Evolutionary conservation across 2,888 invertebrate species (phyloP).

Genomic region (Ophion slaviceki): DNA sequence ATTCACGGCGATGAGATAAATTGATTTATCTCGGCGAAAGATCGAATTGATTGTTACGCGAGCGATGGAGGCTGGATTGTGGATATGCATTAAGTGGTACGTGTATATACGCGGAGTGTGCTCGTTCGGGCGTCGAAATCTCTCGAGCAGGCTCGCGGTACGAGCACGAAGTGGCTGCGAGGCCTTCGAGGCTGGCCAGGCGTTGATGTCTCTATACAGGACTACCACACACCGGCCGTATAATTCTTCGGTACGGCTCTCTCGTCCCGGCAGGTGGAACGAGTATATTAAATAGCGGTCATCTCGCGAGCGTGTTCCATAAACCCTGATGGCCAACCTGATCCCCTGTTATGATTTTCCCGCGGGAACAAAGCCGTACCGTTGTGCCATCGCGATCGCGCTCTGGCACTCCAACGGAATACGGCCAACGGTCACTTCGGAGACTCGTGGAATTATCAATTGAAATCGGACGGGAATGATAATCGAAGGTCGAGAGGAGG

Average conservation of each 20-base stretch:
- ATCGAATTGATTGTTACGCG: conserved; percentile 3
- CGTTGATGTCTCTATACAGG: conserved; percentile 77
- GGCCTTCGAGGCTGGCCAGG: conserved; percentile 62
- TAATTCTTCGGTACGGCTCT: conserved; percentile 40
- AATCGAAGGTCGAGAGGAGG: background rate
- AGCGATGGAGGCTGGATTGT: conserved; percentile 2
- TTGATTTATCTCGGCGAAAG: background rate
- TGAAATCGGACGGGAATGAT: background rate
- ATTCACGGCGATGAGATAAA: conserved; percentile 1
- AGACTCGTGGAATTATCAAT: background rate
- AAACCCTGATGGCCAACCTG: conserved; percentile 40
- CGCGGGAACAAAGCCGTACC: conserved; percentile 27
- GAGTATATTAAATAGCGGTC: conserved; percentile 62
- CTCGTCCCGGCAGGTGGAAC: conserved; percentile 57
- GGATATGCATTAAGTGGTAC: conserved; percentile 35
- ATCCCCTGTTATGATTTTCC: conserved; percentile 35
- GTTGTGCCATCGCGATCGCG: background rate
- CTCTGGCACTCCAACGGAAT: background rate
- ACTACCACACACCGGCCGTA: conserved; percentile 38
- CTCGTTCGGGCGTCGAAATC: conserved; percentile 66
- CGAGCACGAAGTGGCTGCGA: conserved; percentile 46
- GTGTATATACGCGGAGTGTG: background rate
- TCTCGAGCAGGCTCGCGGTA: conserved; percentile 30
- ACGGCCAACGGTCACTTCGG: background rate
- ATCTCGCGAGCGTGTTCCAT: conserved; percentile 51